Conservation (phyloP, 2,888 invertebrate species). For the Tiphia femorata region DNA sequence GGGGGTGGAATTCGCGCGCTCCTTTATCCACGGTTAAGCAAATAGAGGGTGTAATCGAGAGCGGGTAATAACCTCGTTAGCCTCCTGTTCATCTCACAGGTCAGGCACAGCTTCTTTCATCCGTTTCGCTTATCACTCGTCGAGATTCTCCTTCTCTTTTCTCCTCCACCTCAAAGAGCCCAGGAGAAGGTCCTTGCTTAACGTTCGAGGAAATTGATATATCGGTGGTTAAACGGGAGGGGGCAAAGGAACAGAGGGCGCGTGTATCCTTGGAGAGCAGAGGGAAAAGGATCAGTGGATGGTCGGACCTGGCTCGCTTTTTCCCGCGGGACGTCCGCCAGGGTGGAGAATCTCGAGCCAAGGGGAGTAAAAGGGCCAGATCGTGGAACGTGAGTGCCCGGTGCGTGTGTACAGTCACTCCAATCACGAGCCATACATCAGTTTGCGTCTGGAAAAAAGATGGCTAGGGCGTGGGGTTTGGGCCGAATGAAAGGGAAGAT, state of each 20-base stretch:
- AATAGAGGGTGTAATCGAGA: constrained; percentile 31
- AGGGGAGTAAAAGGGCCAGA: background rate
- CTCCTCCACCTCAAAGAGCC: constrained; percentile 12
- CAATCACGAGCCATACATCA: constrained; percentile 62
- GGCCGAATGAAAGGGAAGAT: constrained; percentile 25
- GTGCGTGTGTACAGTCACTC: constrained; percentile 47
- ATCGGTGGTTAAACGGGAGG: too few relatives aligned
- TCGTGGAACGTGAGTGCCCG: constrained; percentile 32
- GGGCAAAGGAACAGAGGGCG: too few relatives aligned
- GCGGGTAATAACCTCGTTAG: constrained; percentile 38
- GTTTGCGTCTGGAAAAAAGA: too few relatives aligned
- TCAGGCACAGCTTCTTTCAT: constrained; percentile 10
- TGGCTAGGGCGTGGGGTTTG: too few relatives aligned
- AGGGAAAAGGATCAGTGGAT: constrained; percentile 20
- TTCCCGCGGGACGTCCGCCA: constrained; percentile 37
- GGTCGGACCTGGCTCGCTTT: constrained; percentile 14
- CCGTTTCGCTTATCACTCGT: constrained; percentile 47
- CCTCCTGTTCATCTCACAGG: constrained; percentile 17
- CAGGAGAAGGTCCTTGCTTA: constrained; percentile 14
- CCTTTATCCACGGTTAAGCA: constrained; percentile 31
- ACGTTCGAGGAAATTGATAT: constrained; percentile 53
- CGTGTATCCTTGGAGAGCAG: too few relatives aligned
- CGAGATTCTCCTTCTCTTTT: constrained; percentile 10
- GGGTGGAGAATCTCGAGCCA: constrained; percentile 1
- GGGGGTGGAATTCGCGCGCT: background rate